Percentiles rank a stretch among this genome's conserved stretches.
Conservation (phyloP, 2,888 invertebrate species). For the Dynastes grantii region DNA sequence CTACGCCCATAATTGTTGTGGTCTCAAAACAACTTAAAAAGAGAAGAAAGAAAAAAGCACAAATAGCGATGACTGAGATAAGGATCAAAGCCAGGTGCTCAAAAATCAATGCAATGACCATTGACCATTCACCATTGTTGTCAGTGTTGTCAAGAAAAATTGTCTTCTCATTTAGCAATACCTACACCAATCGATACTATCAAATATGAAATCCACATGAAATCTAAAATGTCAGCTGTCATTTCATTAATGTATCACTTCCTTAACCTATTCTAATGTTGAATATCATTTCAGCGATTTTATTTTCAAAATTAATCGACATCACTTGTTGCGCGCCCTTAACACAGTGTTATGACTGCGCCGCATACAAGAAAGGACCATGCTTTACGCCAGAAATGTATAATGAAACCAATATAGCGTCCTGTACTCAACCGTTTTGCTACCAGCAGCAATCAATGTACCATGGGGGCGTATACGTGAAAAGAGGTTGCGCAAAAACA, state of each 20-base stretch:
- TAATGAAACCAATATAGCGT: slow-evolving; percentile 19
- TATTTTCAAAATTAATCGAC: not conserved
- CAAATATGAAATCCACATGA: too few relatives aligned
- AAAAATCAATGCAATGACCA: too few relatives aligned
- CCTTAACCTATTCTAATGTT: not conserved
- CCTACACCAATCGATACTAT: too few relatives aligned
- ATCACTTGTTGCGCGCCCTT: not conserved
- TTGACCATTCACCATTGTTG: too few relatives aligned
- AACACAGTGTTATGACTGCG: slow-evolving; percentile 32
- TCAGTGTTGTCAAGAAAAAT: too few relatives aligned
- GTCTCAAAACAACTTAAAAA: too few relatives aligned
- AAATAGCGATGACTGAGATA: too few relatives aligned
- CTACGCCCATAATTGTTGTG: too few relatives aligned
- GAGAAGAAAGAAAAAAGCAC: too few relatives aligned
- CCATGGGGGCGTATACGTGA: slow-evolving; percentile 3
- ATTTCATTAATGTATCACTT: not conserved
- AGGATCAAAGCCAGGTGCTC: too few relatives aligned
- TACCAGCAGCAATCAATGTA: slow-evolving; percentile 19
- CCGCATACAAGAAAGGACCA: not conserved
- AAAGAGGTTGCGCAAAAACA: slow-evolving; percentile 19
- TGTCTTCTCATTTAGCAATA: too few relatives aligned
- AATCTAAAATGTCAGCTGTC: too few relatives aligned
- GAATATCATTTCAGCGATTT: not conserved
- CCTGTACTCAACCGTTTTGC: slow-evolving; percentile 28
- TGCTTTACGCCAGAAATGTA: slow-evolving; percentile 6